Base-by-base conservation (phyloP, 2,113 vertebrate species). In the Prionailurus bengalensis region DNA sequence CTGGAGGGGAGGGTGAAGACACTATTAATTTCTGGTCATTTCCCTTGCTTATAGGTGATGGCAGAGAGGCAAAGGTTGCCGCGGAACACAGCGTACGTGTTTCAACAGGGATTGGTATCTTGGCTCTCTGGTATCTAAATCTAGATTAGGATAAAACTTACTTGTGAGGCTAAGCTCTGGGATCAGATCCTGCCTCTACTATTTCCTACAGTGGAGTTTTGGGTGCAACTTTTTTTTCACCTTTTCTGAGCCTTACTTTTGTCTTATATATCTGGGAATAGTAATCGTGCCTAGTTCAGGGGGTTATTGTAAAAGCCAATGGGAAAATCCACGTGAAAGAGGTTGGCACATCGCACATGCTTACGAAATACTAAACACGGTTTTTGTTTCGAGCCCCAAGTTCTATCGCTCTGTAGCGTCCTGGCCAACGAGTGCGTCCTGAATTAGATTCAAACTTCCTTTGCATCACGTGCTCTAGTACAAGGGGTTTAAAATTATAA, bases 371-470 rank as follows among this genome's bases (percentile, higher is more conserved):
- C 58, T 89, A 89, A 36, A 33, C 4, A 19, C 61, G 63, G 33
- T 84, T 93, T 95, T 93, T 82, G 33, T 78, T 97, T 97, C 76
- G 82, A 96, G 39, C 17, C 29, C n/a, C 29, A 42, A 86, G 48
- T 83, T 19, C 29, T 86, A 21, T 89, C 14, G 4, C 36, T 92
- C 36, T 73, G 65, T 71, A 84, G n/a, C 81, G 83, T 81, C 33
- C 42, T 89, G 58, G 63, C 51, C 36, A 74, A 61, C 25, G 42
- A 74, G 29, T 45, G 14, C 6, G 27, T 15, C 21, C 9, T 70
- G 93, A 80, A 87, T 74, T 87, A 55, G 55, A 39, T 94, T 97
- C n/a, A 36, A 85, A 88, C 66, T 87, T 89, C 14, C 66, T 92
- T 96, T 83, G 66, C 76, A 17, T 86, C 87, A 15, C 45, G 36